Evolutionary conservation across 1,140 invertebrate genomes (phyloP), one percentile per base, ranked within the genome.

Genomic region (Helicorthomorpha holstii): DNA sequence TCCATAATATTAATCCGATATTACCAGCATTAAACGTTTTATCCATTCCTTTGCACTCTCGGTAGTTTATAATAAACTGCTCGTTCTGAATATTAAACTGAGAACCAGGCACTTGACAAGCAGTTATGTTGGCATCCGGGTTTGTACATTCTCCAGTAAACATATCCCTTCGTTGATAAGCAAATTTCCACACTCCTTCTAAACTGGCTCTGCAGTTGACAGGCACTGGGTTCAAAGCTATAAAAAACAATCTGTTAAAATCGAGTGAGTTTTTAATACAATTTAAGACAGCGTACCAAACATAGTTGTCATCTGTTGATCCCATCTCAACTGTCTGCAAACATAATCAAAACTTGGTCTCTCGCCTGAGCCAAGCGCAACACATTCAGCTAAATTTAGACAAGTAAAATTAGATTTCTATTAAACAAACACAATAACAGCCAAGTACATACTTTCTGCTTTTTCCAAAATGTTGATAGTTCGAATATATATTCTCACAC

Each of bases 31-130:
- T 82, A 67, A 87, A 85, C 2, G 90, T 94, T 29, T 81, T 85
- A 34, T 75, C 72, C 73, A 86, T 82, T 46, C 83, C 86, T 46
- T 76, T 67, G 67, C 93, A 98, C 63, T 81, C 79, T 54, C 83
- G 82, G 64, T 94, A 98, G 4, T 85, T 91, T 51, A 97, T 91
- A 59, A 89, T 87, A 59, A 97, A 97, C 62, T 95, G 92, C 65
- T 96, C 87, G 72, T 97, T 98, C 26, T 90, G 87, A 57, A 95
- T 94, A 41, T 93, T 78, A 67, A 93, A 94, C 65, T 94, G 85
- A 14, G 89, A 91, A 53, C 92, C 93, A 29, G 92, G 86, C 14
- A 83, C 86, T 70, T 97, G 93, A 70, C 93, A 98, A 0, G 92
- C 94, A 60, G 78, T 78, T 55, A 98, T 91, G 59, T 83, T 79